phyloP scores from a whole-genome alignment of 2,797 vertebrate genomes.

The Alectoris magna region DNA sequence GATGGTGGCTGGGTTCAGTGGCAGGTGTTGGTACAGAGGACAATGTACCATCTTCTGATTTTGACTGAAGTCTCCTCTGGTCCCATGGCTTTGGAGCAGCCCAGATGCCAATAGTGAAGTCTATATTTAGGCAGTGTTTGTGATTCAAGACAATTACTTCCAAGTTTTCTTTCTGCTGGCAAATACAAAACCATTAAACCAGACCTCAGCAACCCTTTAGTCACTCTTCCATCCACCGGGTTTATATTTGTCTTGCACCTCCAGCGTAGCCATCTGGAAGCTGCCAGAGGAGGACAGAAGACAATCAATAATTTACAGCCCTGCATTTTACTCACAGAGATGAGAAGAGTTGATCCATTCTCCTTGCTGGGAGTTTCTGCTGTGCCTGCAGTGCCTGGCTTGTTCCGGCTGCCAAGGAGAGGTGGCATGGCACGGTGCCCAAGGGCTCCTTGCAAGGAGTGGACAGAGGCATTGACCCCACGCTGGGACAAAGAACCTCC shows the following conservation, averaged over 20 bases:
- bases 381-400: neutral
- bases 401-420: no score
- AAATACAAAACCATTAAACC: neutral
- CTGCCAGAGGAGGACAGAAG: neutral
- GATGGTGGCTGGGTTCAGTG: neutral
- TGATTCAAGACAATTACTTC: neutral
- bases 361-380: rapidly evolving
- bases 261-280: neutral
- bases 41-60: neutral
- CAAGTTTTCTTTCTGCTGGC: neutral
- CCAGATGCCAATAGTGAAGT: neutral
- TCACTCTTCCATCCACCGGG: neutral
- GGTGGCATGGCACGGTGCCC: neutral
- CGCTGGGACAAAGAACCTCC: neutral
- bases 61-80: neutral
- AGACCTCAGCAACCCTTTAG: neutral
- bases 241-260: conserved; percentile 1
- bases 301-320: conserved; percentile 31
- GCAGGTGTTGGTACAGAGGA: neutral
- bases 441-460: neutral
- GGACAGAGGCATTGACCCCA: neutral
- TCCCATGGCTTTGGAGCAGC: neutral
- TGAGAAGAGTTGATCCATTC: rapidly evolving
- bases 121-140: rapidly evolving
- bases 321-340: neutral